Conservation (phyloP, 2,797 vertebrate genomes). For the Microchirus variegatus region DNA sequence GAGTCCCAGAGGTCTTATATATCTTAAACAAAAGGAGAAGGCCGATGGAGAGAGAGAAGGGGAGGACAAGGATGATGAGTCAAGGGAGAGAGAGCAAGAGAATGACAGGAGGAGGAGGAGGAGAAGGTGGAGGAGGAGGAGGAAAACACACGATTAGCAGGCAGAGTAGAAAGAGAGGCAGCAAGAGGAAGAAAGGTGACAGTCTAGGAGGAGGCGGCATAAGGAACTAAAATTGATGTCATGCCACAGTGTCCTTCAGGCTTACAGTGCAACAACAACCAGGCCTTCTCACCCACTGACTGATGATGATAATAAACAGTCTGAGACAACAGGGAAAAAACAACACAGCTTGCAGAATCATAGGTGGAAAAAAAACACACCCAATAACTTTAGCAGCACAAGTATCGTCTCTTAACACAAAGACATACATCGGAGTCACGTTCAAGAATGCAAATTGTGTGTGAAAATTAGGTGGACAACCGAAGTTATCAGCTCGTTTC, state of each 20-base stretch:
- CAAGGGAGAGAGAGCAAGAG: conserved; percentile 55
- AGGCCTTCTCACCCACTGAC: conserved; percentile 33
- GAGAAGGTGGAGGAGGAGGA: conserved; percentile 31
- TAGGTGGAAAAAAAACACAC: no score
- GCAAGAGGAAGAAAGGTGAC: conserved; percentile 26
- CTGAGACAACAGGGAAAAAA: background rate
- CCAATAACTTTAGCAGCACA: no score
- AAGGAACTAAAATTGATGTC: conserved; percentile 57
- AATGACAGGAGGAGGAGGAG: conserved; percentile 30
- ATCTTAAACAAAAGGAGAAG: conserved; percentile 66
- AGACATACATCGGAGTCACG: no score
- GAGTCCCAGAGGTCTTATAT: conserved; percentile 59
- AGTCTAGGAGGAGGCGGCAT: conserved; percentile 34
- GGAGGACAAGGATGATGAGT: conserved; percentile 68
- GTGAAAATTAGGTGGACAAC: conserved; percentile 11
- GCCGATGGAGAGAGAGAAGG: conserved; percentile 46
- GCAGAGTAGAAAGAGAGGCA: conserved; percentile 37
- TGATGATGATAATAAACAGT: conserved; percentile 16
- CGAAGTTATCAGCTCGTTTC: conserved; percentile 56
- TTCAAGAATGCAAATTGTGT: background rate
- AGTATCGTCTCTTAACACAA: no score
- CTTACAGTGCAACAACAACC: conserved; percentile 51
- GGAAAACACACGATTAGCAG: conserved; percentile 56
- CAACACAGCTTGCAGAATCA: conserved; percentile 17
- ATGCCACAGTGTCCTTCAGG: conserved; percentile 61